A percentile compares a stretch with the other conserved stretches of the same genome.
phyloP scores from a whole-genome alignment of 2,888 invertebrate genomes.

The Meteorus cinctellus region DNA sequence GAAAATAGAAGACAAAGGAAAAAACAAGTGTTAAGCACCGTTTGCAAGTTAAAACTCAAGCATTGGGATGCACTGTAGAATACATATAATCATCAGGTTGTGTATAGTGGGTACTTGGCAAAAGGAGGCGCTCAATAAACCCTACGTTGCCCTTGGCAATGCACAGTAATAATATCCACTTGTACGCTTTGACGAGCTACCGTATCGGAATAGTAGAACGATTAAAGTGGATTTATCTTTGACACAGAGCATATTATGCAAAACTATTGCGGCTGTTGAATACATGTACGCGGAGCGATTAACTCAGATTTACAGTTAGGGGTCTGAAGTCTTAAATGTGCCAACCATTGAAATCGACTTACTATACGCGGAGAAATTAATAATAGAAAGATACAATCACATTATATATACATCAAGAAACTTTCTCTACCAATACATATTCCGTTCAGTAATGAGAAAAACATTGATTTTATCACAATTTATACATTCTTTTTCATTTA shows the following conservation, averaged over 20 bases:
- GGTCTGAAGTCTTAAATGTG: background rate
- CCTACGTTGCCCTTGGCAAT: conserved; percentile 64
- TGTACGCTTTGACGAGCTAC: conserved; percentile 58
- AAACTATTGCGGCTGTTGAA: conserved; percentile 15
- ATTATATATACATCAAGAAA: background rate
- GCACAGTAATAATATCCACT: conserved; percentile 62
- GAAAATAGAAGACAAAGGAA: background rate
- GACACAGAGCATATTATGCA: conserved; percentile 17
- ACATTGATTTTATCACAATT: conserved; percentile 9
- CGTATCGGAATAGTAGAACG: conserved; percentile 44
- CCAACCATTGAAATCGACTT: background rate
- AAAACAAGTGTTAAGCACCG: conserved; percentile 20
- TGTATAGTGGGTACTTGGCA: conserved; percentile 52
- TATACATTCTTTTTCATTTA: background rate
- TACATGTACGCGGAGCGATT: conserved; percentile 1
- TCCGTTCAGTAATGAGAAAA: background rate
- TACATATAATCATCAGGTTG: conserved; percentile 4
- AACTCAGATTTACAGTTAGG: conserved; percentile 6
- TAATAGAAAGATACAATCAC: conserved; percentile 2
- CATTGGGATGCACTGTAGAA: background rate
- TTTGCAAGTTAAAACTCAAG: conserved; percentile 11
- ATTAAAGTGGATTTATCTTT: conserved; percentile 44
- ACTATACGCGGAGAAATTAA: background rate
- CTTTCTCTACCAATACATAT: background rate
- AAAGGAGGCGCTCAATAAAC: conserved; percentile 60